Base-by-base conservation (phyloP, 1,140 invertebrate genomes). In the Drosophila fuyamai region DNA sequence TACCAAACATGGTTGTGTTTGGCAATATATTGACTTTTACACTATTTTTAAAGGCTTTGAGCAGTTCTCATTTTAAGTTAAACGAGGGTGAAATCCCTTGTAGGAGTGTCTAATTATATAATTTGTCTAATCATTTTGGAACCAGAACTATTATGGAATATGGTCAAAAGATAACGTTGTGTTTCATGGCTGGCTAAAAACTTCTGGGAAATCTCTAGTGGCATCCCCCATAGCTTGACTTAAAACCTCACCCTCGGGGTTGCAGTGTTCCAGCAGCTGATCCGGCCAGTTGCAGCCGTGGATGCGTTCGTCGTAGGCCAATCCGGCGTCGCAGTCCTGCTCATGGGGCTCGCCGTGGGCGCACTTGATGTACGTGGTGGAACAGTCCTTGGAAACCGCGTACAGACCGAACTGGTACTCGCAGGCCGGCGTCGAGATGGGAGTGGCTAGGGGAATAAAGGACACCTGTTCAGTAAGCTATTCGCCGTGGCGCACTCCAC, bases 211-310 rank as follows among this genome's bases (percentile, higher is more conserved):
- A 32, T 32, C 29, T 32, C 8, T 32, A 32, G 6, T 32, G 29
- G 29, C 29, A 32, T 7, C 1, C 29, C 29, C 29, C 6, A 32
- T 8, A 1, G 29, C 12, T 13, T 23, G 23, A 23, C 23, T 23
- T 23, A 23, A 23, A 23, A 2, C 4, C 56, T 90, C 90, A 96
- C 96, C 95, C 94, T 98, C 97, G 53, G 97, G 96, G 91, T 97
- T 97, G 93, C 97, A 98, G 83, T 94, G 95, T 46, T 97, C 96
- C 43, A 97, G 93, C 1, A 98, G 94, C 51, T 97, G 95, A 94
- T 98, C 97, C 9, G 97, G 97, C 97, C 97, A 98, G 90, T 98
- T 97, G 94, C 97, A 98, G 23, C 95, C 95, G 83, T 98, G 97
- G 48, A 94, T 97, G 71, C 96, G 96, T 23, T 96, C 95, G 84